phyloP scores from a whole-genome alignment of 2,888 invertebrate genomes.

The Incurvaria masculella region DNA sequence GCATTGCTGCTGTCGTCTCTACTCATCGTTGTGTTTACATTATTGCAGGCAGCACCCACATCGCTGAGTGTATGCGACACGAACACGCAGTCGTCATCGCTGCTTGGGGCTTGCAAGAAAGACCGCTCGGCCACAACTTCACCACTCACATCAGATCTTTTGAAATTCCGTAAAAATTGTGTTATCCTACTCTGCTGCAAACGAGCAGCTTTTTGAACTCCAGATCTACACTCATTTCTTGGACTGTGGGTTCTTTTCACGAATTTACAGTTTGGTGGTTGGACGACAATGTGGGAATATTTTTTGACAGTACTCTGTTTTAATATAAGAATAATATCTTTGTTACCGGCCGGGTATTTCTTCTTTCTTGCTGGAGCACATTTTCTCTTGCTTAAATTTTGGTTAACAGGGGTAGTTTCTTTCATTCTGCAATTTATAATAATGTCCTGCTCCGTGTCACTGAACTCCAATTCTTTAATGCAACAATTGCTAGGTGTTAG shows the following conservation, averaged over 20 bases:
- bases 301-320: slow-evolving; percentile 45
- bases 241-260: slow-evolving; percentile 27
- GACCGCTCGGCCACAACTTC: slow-evolving; percentile 20
- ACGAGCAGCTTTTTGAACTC: slow-evolving; percentile 8
- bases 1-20: too few species aligned
- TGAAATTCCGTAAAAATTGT: slow-evolving; percentile 7
- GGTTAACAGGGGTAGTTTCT: slow-evolving; percentile 30
- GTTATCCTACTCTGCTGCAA: slow-evolving; percentile 27
- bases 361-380: slow-evolving; percentile 24
- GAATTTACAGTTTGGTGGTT: slow-evolving; percentile 49
- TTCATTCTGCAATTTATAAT: slow-evolving; percentile 25
- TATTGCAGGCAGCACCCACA: too few species aligned
- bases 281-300: slow-evolving; percentile 44
- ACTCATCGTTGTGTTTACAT: too few species aligned
- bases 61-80: too few species aligned
- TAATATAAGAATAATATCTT: slow-evolving; percentile 52
- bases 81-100: slow-evolving; percentile 26
- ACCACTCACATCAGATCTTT: slow-evolving; percentile 26
- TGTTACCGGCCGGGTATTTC: slow-evolving; percentile 24
- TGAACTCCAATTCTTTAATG: slow-evolving; percentile 14
- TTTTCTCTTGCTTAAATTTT: slow-evolving; percentile 45
- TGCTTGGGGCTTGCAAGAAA: slow-evolving; percentile 34
- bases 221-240: not conserved
- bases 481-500: too few species aligned
- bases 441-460: slow-evolving; percentile 26